These are phyloP conservation scores for Gadopsis bispinosus DNA, from an alignment of 2,797 vertebrate species.

Conservation along the genomic window DNA sequence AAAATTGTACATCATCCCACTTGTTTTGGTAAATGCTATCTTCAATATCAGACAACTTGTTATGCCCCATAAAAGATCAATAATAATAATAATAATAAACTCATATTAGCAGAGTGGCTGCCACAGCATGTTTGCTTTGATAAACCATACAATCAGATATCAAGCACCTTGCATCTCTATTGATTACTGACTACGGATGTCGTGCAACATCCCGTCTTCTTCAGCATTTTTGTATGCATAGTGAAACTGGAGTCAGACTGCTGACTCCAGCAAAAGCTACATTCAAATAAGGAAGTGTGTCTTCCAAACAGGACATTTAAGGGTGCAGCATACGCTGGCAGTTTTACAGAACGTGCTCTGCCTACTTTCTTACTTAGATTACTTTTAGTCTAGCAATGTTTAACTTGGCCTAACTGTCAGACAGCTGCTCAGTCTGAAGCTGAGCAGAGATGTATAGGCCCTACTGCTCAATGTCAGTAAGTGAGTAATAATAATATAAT, in stretches of 20 bases:
- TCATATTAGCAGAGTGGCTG: not conserved
- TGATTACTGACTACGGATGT: not conserved
- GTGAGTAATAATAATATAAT: not conserved
- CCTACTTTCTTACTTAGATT: not conserved
- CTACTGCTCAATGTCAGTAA: too few relatives aligned
- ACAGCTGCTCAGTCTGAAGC: not conserved
- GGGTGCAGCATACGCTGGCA: not conserved
- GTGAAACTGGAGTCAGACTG: not conserved
- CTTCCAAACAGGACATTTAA: constrained; percentile 3
- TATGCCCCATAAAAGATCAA: not conserved
- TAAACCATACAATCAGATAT: too few relatives aligned
- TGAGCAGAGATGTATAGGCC: not conserved
- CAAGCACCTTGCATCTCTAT: not conserved
- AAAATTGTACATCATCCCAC: not conserved
- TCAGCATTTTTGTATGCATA: not conserved
- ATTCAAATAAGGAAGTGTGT: constrained; percentile 9
- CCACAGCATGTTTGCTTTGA: not conserved
- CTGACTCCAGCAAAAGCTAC: not conserved
- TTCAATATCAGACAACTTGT: not conserved
- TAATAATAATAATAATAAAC: not conserved
- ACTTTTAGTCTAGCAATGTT: constrained; percentile 18
- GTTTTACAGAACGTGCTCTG: not conserved
- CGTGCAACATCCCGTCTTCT: not conserved
- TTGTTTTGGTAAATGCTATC: not conserved
- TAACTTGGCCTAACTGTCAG: constrained; percentile 11